phyloP scores from a whole-genome alignment of 2,888 invertebrate genomes.

The Eustalomyia histrio region DNA sequence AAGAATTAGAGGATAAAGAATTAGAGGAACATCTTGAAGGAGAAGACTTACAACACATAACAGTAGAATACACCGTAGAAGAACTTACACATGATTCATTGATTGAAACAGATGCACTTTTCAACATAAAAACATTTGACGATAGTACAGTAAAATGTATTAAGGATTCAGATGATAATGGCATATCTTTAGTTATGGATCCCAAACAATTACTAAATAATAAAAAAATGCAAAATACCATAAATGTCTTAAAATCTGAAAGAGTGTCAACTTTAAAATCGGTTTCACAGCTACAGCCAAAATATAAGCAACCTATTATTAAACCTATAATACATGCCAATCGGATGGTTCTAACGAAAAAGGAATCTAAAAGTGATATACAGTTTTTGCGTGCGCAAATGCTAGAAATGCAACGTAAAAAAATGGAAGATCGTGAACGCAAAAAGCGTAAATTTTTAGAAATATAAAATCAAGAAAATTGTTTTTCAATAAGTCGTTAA shows the following conservation, averaged over 20 bases:
- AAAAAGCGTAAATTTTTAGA: constrained; percentile 40
- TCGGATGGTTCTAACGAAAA: background rate
- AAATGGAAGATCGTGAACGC: constrained; percentile 68
- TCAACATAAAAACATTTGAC: background rate
- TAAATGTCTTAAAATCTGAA: background rate
- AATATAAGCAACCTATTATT: background rate
- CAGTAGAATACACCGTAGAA: background rate
- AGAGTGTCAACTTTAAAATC: background rate
- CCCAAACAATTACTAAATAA: background rate
- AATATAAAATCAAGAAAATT: no score
- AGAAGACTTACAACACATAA: background rate
- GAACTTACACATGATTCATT: background rate
- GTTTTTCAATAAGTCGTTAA: no score
- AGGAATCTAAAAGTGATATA: constrained; percentile 19
- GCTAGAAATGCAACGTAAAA: constrained; percentile 65
- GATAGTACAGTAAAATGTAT: background rate
- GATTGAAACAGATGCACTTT: no score
- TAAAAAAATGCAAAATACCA: background rate
- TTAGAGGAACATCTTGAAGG: background rate
- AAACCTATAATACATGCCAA: background rate
- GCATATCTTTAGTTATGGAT: background rate
- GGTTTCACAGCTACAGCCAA: background rate
- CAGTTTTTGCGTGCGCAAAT: constrained; percentile 62
- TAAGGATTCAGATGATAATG: background rate
- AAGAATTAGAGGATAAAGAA: no score